A percentile compares a stretch with the other conserved stretches of the same genome.
Evolutionary conservation across 1,140 invertebrate genomes (phyloP).

Genomic region (Drosophila pectinifera): DNA sequence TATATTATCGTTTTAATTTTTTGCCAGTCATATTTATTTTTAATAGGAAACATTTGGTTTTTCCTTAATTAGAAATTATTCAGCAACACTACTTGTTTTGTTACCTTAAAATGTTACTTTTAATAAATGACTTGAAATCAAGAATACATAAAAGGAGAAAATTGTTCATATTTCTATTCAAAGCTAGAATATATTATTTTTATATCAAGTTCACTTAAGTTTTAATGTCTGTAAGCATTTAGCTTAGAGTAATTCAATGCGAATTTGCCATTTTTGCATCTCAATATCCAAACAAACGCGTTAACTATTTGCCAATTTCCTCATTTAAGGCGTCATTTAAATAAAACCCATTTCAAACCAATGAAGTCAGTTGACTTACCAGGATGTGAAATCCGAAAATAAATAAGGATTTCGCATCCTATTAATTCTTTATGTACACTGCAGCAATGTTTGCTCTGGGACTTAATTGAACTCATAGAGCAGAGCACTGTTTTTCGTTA

Average conservation of each 20-base stretch:
- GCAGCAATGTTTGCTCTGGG: constrained; percentile 3
- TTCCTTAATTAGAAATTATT: too few relatives aligned
- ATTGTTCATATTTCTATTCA: background rate
- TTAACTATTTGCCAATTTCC: background rate
- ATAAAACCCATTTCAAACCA: background rate
- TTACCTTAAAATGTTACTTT: too few relatives aligned
- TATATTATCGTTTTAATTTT: too few relatives aligned
- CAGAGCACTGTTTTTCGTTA: background rate
- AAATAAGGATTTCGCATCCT: background rate
- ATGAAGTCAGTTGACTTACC: background rate
- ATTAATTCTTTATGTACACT: background rate
- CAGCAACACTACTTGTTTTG: too few relatives aligned
- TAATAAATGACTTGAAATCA: too few relatives aligned
- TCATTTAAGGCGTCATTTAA: background rate
- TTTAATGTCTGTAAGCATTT: background rate
- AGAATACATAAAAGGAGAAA: background rate
- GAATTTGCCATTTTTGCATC: too few relatives aligned
- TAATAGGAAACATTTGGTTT: too few relatives aligned
- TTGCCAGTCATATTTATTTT: too few relatives aligned
- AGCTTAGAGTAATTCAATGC: background rate
- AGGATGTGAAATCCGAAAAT: background rate
- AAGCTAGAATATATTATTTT: background rate
- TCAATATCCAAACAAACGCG: background rate
- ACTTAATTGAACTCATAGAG: constrained; percentile 6
- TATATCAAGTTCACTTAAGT: background rate